These are phyloP conservation scores for Onychostruthus taczanowskii DNA, from an alignment of 2,113 vertebrate genomes.

Conservation along the genomic window DNA sequence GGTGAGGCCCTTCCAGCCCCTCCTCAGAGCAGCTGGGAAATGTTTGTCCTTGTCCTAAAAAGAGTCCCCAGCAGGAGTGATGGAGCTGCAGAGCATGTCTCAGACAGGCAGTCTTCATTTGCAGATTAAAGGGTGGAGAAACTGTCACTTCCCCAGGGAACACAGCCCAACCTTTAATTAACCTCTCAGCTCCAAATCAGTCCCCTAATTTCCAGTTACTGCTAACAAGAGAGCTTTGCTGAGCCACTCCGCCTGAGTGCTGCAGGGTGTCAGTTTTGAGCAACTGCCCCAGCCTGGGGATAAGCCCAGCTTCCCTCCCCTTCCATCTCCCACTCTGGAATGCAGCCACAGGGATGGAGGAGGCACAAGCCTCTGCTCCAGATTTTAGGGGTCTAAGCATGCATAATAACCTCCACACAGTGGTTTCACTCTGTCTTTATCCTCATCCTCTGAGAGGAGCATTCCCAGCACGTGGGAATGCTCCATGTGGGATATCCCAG, in stretches of 20 bases:
- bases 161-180: slow-evolving; percentile 30
- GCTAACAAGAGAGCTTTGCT: not conserved
- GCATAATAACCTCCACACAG: rapidly evolving
- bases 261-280: not conserved
- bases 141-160: not conserved
- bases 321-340: not conserved
- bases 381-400: not conserved
- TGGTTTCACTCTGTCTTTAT: not conserved
- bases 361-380: not conserved
- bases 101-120: not conserved
- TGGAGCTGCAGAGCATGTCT: not conserved
- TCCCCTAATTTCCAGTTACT: not conserved
- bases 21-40: not conserved
- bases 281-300: not conserved
- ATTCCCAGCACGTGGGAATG: not conserved
- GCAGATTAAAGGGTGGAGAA: not conserved
- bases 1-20: not conserved
- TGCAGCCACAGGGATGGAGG: not conserved
- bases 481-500: not conserved
- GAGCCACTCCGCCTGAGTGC: not conserved
- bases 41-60: not conserved
- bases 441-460: not conserved
- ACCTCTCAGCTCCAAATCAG: slow-evolving; percentile 20
- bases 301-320: not conserved
- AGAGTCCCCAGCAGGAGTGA: not conserved